Evolutionary conservation across 2,113 vertebrate genomes (phyloP), one percentile per base, ranked within the genome.

Genomic region (Grammomys surdaster): DNA sequence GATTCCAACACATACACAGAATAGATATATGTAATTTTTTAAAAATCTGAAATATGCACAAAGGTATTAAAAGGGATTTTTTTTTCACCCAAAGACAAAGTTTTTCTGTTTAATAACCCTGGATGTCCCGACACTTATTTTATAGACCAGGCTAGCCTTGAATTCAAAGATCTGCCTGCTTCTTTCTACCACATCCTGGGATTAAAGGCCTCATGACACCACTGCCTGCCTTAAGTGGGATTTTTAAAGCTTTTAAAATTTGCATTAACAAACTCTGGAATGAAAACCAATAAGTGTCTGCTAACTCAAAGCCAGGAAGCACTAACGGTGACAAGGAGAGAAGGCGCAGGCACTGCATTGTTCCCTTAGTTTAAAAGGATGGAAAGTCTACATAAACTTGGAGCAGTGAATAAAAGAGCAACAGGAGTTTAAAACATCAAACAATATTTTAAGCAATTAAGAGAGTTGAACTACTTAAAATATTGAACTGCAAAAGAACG

Each of bases 391-490:
- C 33, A 43, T 33, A 76, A 92, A 81, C 86, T 85, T 36, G 17
- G 48, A 90, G 7, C 81, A 31, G 31, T 24, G 84, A 46, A 12
- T 67, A 63, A 95, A 72, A 78, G 84, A 95, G 36, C 5, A 81
- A 81, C 2, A 8, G 7, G 70, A 81, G 5, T 54, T 36, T 22
- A 96, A 94, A 95, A 58, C 36, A 33, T 12, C 46, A 63, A 94
- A 65, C 54, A 78, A 73, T 60, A 88, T 54, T 65, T 95, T 65
- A 86, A 86, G 63, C 69, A 92, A 73, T 60, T 72, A 48, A 67
- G 90, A 88, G 31, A 76, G 81, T 67, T 89, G 65, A 80, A 92
- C 33, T 63, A 69, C 87, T 65, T 78, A 72, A 70, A 84, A 75
- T 60, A 89, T 11, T 43, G 90, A 69, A 13, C 86, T 90, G 13